A percentile compares a stretch with the other conserved stretches of the same genome.
phyloP scores from a whole-genome alignment of 2,888 invertebrate genomes.

The Patella pellucida region DNA sequence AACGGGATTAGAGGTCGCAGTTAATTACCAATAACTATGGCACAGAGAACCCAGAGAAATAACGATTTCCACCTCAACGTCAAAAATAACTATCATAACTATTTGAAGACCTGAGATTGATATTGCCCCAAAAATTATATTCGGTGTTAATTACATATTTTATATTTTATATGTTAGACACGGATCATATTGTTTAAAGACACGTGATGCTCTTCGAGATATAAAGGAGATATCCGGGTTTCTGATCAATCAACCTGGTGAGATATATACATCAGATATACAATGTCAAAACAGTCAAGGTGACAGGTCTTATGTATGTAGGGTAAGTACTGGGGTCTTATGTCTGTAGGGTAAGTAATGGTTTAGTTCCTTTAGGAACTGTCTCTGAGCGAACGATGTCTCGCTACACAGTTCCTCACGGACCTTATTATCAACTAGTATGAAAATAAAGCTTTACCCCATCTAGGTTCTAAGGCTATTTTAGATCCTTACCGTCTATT shows the following conservation, averaged over 20 bases:
- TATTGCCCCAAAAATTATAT: not conserved
- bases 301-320: constrained; percentile 35
- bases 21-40: too few relatives aligned
- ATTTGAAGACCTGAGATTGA: not conserved
- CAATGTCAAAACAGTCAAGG: constrained; percentile 37
- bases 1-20: too few relatives aligned
- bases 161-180: constrained; percentile 27
- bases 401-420: too few relatives aligned
- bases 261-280: constrained; percentile 36
- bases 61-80: too few relatives aligned
- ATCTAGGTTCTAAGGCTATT: too few relatives aligned
- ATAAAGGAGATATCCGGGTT: constrained; percentile 32
- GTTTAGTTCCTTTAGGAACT: too few relatives aligned
- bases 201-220: constrained; percentile 22
- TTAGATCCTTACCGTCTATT: too few relatives aligned
- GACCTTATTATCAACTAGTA: too few relatives aligned
- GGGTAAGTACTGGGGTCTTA: constrained; percentile 23
- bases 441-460: too few relatives aligned
- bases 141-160: not conserved
- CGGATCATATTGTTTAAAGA: constrained; percentile 37
- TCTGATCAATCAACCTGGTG: constrained; percentile 35
- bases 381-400: too few relatives aligned
- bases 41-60: too few relatives aligned
- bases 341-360: too few relatives aligned
- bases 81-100: not conserved